These are phyloP conservation scores for Henricia sp. DNA, from an alignment of 53 echinoderm and acorn worm species.

Conservation along the genomic window DNA sequence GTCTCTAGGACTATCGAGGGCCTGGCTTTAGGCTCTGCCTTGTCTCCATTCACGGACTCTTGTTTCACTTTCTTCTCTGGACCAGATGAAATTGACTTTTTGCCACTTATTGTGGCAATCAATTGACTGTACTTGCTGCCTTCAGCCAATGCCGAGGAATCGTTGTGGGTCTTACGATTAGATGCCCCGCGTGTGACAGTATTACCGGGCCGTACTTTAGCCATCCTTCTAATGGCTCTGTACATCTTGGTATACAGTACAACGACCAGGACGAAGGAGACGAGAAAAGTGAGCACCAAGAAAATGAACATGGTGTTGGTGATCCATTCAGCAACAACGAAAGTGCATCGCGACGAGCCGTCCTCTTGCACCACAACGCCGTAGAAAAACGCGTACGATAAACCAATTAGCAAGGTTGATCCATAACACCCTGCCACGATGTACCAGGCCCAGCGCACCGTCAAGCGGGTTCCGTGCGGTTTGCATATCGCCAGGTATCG, in stretches of 20 bases:
- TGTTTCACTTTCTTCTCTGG: too few species aligned
- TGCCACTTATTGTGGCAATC: too few species aligned
- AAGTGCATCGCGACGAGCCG: background rate
- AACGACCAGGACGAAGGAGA: background rate
- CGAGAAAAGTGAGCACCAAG: background rate
- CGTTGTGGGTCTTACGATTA: too few species aligned
- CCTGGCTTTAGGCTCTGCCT: too few species aligned
- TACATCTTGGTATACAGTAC: background rate
- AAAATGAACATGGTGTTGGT: background rate
- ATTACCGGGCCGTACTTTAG: constrained; percentile 9
- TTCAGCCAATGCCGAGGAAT: too few species aligned
- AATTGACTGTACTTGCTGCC: too few species aligned
- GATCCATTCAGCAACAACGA: background rate
- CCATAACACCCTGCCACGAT: too few species aligned
- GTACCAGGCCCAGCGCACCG: background rate
- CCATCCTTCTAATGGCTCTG: background rate
- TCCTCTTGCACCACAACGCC: background rate
- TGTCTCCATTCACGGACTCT: too few species aligned
- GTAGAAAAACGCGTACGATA: background rate
- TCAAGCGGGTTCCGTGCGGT: background rate
- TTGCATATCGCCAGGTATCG: constrained; percentile 27
- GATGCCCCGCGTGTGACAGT: too few species aligned
- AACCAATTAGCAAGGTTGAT: background rate
- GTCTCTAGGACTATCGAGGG: too few species aligned
- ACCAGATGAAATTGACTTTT: too few species aligned